A percentile compares a stretch with the other conserved stretches of the same genome.
These are phyloP conservation scores for Steatocranus sp. DNA, from an alignment of 2,797 vertebrate genomes.

Conservation along the genomic window DNA sequence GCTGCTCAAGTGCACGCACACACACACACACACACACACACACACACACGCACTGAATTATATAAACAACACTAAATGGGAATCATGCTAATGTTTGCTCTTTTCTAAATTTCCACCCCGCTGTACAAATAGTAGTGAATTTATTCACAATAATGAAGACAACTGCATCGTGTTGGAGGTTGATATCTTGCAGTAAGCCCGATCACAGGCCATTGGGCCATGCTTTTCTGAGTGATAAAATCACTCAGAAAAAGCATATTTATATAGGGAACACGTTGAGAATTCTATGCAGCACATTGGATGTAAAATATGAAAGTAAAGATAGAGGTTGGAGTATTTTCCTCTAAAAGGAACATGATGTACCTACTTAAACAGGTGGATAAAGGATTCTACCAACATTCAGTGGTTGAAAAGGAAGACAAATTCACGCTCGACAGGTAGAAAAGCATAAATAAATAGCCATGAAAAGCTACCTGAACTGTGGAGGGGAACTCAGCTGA, in stretches of 20 bases:
- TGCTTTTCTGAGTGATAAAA: background rate
- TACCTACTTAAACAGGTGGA: slow-evolving; percentile 13
- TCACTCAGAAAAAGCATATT: background rate
- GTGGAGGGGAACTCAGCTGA: slow-evolving; percentile 13
- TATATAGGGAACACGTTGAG: background rate
- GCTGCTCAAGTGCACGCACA: background rate
- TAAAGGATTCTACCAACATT: slow-evolving; percentile 14
- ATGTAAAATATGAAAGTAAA: background rate
- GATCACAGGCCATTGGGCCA: background rate
- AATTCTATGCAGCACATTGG: background rate
- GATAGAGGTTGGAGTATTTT: background rate
- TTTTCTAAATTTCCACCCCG: background rate
- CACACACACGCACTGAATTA: rapidly evolving
- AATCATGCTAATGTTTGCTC: background rate
- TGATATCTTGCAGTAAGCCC: background rate
- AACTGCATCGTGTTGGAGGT: background rate
- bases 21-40: rapidly evolving
- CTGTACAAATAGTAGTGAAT: background rate
- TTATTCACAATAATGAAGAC: background rate
- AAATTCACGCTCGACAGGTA: slow-evolving; percentile 5
- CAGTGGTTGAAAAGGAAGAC: background rate
- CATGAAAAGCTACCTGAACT: background rate
- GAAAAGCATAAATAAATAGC: slow-evolving; percentile 13
- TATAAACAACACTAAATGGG: background rate
- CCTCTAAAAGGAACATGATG: background rate